Evolutionary conservation across 2,113 vertebrate genomes (phyloP), one percentile per base, ranked within the genome.

Genomic region (Mugil cephalus): DNA sequence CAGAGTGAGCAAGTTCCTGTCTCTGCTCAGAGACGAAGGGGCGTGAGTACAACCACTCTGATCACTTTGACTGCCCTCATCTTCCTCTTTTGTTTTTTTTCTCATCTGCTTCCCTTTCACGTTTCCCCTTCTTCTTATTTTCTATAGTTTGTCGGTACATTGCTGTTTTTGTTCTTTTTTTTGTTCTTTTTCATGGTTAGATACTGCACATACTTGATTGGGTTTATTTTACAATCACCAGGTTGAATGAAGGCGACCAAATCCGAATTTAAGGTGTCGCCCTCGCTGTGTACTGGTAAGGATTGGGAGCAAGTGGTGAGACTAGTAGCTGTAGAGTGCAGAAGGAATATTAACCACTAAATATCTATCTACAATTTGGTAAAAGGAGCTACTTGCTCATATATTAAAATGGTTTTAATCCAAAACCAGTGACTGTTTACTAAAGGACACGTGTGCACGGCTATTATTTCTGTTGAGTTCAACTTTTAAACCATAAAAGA

Each of bases 1-100:
- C 86, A 95, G 98, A 51, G 98, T 99, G 88, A 95, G 93, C 82
- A 99, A 99, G 88, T 99, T 99, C 89, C 86, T 99, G 88, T 92
- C 96, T 56, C 96, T 99, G 76, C 91, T 99, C 67, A 91, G 95
- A 93, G 96, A 98, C 59, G 96, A 99, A 93, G 96, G 96, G 83
- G 92, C 95, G 97, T 99, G 89, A 97, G 98, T 99, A 95, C 51
- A 73, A 21, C 35, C 18, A 1, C 21, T 46, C 24, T 45, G 24
- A 47, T 55, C n/a, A 45, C 15, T 35, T 34, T 39, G 5, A 21
- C 13, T 36, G 3, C 18, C 19, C 36, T 43, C 11, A 19, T 30
- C 47, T 12, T 9, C 4, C 21, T 17, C 19, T 68, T 5, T 69
- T 10, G 1, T 35, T 60, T 71, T 69, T n/a, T n/a, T 51, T 9